A percentile compares a stretch with the other conserved stretches of the same genome.
phyloP scores from a whole-genome alignment of 2,113 vertebrate genomes.

The Ceuthmochares aereus region DNA sequence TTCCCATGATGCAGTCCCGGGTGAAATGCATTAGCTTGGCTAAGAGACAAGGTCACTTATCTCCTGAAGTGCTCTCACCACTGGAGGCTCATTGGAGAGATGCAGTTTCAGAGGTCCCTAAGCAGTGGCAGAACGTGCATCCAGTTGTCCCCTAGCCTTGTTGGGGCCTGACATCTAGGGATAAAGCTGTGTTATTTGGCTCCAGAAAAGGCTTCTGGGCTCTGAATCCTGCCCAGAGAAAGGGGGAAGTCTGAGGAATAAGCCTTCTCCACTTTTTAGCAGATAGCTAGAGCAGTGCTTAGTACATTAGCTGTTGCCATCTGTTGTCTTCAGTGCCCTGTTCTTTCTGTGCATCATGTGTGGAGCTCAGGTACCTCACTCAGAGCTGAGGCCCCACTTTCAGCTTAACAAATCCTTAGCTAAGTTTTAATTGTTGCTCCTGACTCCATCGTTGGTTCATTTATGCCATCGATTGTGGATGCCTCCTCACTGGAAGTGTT shows the following conservation, averaged over 20 bases:
- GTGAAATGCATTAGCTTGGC: not conserved
- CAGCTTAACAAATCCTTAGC: not conserved
- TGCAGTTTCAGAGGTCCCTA: not conserved
- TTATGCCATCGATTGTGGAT: not conserved
- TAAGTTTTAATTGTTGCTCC: not conserved
- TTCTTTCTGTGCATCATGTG: not conserved
- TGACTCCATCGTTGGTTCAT: not conserved
- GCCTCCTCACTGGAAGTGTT: too few relatives aligned
- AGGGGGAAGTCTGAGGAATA: not conserved
- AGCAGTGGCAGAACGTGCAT: rapidly evolving
- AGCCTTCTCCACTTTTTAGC: not conserved
- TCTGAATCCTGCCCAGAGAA: not conserved
- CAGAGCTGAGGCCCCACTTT: not conserved
- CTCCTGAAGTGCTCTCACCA: not conserved
- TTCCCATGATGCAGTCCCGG: rapidly evolving
- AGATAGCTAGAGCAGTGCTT: not conserved
- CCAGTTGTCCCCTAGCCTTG: not conserved
- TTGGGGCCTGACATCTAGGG: not conserved
- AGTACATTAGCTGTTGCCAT: not conserved
- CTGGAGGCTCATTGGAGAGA: not conserved
- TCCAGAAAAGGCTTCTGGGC: not conserved
- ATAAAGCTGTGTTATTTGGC: not conserved
- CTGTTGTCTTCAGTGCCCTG: not conserved
- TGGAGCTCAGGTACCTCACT: not conserved
- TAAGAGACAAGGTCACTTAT: not conserved